Conservation (phyloP, 2,888 invertebrate genomes). For the Andrena marginata region DNA sequence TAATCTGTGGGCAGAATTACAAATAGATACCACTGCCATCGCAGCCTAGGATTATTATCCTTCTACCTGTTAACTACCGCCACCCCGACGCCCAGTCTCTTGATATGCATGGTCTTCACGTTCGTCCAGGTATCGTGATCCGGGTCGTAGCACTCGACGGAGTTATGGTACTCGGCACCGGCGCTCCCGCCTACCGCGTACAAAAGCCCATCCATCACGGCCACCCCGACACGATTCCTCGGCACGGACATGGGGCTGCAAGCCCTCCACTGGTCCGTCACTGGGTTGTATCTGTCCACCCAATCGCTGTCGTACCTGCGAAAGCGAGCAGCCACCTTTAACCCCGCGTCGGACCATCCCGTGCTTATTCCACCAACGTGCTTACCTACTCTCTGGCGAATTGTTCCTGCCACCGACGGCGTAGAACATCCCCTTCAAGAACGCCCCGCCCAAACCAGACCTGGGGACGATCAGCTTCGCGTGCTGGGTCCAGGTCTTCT, state of each 20-base stretch:
- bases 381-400: constrained; percentile 91
- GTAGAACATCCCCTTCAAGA: constrained; percentile 95
- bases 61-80: constrained; percentile 91
- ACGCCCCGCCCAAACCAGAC: constrained; percentile 94
- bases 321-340: constrained; percentile 7
- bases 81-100: constrained; percentile 93
- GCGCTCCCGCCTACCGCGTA: constrained; percentile 97
- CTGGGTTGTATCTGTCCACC: constrained; percentile 95
- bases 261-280: constrained; percentile 94
- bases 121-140: constrained; percentile 93
- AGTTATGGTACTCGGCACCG: constrained; percentile 93
- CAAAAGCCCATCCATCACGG: constrained; percentile 96
- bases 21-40: neutral
- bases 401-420: constrained; percentile 97
- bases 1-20: constrained; percentile 72
- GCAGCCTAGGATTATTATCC: neutral
- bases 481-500: constrained; percentile 93
- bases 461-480: constrained; percentile 94
- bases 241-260: constrained; percentile 95
- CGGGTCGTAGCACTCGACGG: constrained; percentile 96
- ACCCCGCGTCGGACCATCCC: constrained; percentile 1
- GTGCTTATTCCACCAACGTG: neutral
- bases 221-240: constrained; percentile 95
- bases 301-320: constrained; percentile 92
- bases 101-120: constrained; percentile 91